Evolutionary conservation across 2,797 vertebrate species (phyloP).

Genomic region (Acridotheres tristis): DNA sequence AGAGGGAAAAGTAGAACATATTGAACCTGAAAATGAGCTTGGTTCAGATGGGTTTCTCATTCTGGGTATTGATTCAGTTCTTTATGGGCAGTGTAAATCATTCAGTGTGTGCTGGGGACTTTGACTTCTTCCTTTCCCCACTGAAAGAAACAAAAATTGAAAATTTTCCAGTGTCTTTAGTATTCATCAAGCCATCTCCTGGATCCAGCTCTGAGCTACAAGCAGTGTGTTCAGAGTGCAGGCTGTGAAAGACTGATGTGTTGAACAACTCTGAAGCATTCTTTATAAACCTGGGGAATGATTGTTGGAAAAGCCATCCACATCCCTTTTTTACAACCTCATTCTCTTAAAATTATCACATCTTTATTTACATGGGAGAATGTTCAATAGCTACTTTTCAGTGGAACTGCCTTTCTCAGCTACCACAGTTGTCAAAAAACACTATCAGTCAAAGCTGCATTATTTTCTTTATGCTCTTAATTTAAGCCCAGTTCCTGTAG

Average conservation of each 20-base stretch:
- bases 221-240: not conserved
- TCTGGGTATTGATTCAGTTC: not conserved
- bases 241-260: not conserved
- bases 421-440: not conserved
- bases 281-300: not conserved
- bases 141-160: not conserved
- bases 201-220: not conserved
- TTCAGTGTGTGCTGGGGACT: not conserved
- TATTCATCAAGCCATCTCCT: not conserved
- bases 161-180: not conserved
- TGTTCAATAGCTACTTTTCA: not conserved
- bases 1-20: not conserved
- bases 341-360: not conserved
- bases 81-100: not conserved
- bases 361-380: not conserved
- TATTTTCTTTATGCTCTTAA: not conserved
- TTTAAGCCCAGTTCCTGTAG: not conserved
- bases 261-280: not conserved
- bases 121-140: not conserved
- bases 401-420: not conserved
- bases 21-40: not conserved
- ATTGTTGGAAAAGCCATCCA: not conserved
- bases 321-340: not conserved
- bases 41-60: not conserved
- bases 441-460: not conserved